phyloP scores from a whole-genome alignment of 2,888 invertebrate species.

The Drosophila pegasa region DNA sequence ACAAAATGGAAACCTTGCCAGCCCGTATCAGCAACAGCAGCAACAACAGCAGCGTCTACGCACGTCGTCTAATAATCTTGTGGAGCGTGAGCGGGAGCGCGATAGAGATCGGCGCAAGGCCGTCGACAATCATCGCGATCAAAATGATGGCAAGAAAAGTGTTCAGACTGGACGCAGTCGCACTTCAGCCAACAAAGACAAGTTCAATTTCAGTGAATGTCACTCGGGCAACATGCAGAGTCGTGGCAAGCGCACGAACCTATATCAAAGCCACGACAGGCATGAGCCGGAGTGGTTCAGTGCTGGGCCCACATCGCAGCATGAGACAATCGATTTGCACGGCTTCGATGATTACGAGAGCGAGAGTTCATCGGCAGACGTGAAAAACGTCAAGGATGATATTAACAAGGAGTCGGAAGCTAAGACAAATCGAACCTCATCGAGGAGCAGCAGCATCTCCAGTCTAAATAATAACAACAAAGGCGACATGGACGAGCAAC shows the following conservation, averaged over 20 bases:
- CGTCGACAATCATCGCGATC: conserved; percentile 46
- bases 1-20: conserved; percentile 33
- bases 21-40: conserved; percentile 6
- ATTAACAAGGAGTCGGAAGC: conserved; percentile 7
- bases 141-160: conserved; percentile 65
- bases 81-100: conserved; percentile 34
- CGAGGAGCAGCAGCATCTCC: conserved; percentile 42
- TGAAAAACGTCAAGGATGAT: conserved; percentile 10
- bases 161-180: conserved; percentile 40
- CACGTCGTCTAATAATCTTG: conserved; percentile 37
- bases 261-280: conserved; percentile 85
- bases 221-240: conserved; percentile 6
- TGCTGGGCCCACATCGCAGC: conserved; percentile 94
- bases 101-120: conserved; percentile 86
- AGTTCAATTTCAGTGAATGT: conserved; percentile 37
- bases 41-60: conserved; percentile 48
- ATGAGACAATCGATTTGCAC: conserved; percentile 96
- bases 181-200: conserved; percentile 49
- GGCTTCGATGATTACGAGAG: conserved; percentile 92
- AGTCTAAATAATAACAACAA: conserved; percentile 39
- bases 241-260: conserved; percentile 51
- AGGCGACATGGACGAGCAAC: conserved; percentile 1
- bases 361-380: conserved; percentile 46
- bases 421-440: conserved; percentile 12
- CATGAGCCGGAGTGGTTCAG: conserved; percentile 96